phyloP scores from a whole-genome alignment of 2,797 vertebrate species.

The Sandelia bainsii region DNA sequence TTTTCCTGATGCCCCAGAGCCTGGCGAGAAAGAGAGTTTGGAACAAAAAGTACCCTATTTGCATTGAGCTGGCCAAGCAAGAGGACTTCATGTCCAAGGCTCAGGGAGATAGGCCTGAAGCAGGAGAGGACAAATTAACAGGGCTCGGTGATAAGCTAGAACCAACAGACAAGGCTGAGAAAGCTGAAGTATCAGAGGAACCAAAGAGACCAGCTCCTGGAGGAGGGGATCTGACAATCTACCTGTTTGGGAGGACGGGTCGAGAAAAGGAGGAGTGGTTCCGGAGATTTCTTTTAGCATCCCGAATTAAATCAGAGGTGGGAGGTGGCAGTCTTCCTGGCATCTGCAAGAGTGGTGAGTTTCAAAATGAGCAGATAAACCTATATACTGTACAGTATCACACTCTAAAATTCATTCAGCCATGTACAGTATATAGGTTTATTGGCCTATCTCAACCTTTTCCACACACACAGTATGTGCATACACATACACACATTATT shows the following conservation, averaged over 20 bases:
- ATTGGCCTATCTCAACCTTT: constrained; percentile 4
- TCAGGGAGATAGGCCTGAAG: constrained; percentile 83
- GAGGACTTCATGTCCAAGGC: constrained; percentile 98
- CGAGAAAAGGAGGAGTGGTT: constrained; percentile 99
- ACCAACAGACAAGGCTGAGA: constrained; percentile 65
- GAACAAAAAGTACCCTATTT: constrained; percentile 99
- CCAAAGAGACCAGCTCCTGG: constrained; percentile 73
- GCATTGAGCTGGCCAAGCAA: constrained; percentile 94
- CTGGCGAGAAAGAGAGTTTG: constrained; percentile 96
- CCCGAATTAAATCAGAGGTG: constrained; percentile 87
- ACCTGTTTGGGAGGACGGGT: constrained; percentile 96
- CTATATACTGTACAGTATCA: neutral
- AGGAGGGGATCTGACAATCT: constrained; percentile 89
- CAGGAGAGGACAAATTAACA: constrained; percentile 72
- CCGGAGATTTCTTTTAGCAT: constrained; percentile 90
- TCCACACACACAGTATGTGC: constrained; percentile 5
- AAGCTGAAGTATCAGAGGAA: constrained; percentile 67
- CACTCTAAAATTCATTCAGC: neutral
- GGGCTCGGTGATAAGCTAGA: constrained; percentile 74
- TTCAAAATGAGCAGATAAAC: constrained; percentile 1
- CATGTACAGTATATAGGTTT: neutral
- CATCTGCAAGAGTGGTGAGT: constrained; percentile 87
- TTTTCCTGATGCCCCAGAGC: constrained; percentile 94
- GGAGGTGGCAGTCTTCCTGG: constrained; percentile 79
- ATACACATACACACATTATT: constrained; percentile 7